Base-by-base conservation (phyloP, 2,888 invertebrate genomes). In the Leptopilina myrica region DNA sequence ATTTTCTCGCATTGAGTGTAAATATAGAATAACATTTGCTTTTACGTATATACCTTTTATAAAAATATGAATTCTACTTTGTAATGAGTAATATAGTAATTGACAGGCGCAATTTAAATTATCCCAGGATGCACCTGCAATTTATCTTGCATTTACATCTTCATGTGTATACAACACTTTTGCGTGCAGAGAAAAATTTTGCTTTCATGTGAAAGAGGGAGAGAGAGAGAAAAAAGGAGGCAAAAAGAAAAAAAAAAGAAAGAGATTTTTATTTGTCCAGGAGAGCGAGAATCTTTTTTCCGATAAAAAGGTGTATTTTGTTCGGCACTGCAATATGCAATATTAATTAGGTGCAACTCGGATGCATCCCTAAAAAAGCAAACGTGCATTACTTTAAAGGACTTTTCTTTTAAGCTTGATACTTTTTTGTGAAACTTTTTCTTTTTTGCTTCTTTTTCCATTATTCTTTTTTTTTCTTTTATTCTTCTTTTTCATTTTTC, bases 81-180 rank as follows among this genome's bases (percentile, higher is more conserved):
- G 64, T 53, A 69, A 53, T 53, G 53, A 53, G 43, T 11, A 66
- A 66, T 46, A 66, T 20, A 62, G 43, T 43, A 66, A 66, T 26
- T 69, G 53, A 26, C 53, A 53, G 20, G 26, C 6, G 7, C 2
- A 69, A 73, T 56, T 53, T n/a, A 56, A 53, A 53, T 73, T 56
- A 73, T 56, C 40, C n/a, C 40, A n/a, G n/a, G 73, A 33, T 14
- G 33, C 53, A 73, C 73, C 73, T 73, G 73, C 33, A 7, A 73
- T 56, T 73, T 73, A 73, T 56, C 69, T 73, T 73, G 7, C 26
- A 56, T 73, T 53, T 33, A 33, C 33, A 56, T 56, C 49, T 62
- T n/a, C 53, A 69, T 26, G 49, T 53, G 46, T 46, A 20, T 20
- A 53, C 33, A 56, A 11, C 14, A 53, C 53, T 69, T 69, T 69